phyloP scores from a whole-genome alignment of 2,797 vertebrate genomes.

The Eutrigla gurnardus region DNA sequence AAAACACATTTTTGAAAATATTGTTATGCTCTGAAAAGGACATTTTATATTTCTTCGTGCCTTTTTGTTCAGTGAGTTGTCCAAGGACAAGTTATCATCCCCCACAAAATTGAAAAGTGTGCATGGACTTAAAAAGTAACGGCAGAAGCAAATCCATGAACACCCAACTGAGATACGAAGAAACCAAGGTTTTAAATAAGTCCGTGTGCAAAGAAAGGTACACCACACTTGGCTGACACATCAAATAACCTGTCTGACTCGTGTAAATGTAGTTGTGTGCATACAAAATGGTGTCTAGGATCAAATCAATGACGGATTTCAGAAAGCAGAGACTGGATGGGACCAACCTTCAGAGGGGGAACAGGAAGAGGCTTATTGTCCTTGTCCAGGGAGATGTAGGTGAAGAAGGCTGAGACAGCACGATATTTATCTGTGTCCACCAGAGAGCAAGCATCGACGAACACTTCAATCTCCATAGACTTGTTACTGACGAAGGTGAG shows the following conservation, averaged over 20 bases:
- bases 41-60: not conserved
- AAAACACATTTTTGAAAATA: not conserved
- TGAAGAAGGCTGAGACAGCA: slow-evolving; percentile 94
- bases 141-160: not conserved
- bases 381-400: slow-evolving; percentile 93
- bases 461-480: slow-evolving; percentile 97
- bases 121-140: slow-evolving; percentile 1
- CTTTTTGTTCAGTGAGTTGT: not conserved
- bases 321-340: not conserved
- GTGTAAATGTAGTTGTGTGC: not conserved
- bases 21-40: not conserved
- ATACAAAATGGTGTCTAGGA: not conserved
- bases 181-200: not conserved
- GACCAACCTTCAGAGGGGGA: slow-evolving; percentile 90
- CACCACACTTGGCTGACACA: not conserved
- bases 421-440: slow-evolving; percentile 86
- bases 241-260: not conserved
- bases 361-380: slow-evolving; percentile 87
- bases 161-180: not conserved
- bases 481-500: slow-evolving; percentile 95
- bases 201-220: not conserved
- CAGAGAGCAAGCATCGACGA: slow-evolving; percentile 90
- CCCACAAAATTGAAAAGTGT: not conserved
- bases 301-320: not conserved
- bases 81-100: not conserved